Evolutionary conservation across 2,888 invertebrate species (phyloP).

Genomic region (Hypomecis atomaria): DNA sequence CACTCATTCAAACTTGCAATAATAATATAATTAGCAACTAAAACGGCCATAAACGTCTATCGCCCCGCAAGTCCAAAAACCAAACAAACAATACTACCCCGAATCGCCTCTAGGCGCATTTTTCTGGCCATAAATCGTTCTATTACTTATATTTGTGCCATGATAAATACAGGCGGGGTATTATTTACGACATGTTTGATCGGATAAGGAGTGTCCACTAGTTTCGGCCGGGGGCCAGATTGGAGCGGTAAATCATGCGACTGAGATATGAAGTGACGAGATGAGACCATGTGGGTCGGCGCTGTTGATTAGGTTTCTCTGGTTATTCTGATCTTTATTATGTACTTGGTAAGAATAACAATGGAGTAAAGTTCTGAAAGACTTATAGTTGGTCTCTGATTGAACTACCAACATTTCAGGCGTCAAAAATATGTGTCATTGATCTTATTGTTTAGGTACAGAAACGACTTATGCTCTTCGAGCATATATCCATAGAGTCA

Average conservation of each 20-base stretch:
- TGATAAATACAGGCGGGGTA: conserved; percentile 79
- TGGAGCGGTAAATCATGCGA: conserved; percentile 73
- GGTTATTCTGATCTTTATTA: not conserved
- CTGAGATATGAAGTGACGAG: conserved; percentile 53
- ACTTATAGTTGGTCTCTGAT: too few relatives aligned
- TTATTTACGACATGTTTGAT: conserved; percentile 80
- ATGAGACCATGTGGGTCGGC: conserved; percentile 54
- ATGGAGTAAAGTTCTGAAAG: too few relatives aligned
- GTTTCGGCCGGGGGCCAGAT: conserved; percentile 65
- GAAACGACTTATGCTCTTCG: too few relatives aligned
- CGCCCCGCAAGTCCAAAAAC: conserved; percentile 26
- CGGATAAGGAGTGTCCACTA: conserved; percentile 78
- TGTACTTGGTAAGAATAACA: too few relatives aligned
- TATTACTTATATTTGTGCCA: conserved; percentile 69
- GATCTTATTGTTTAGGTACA: too few relatives aligned
- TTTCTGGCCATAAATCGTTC: conserved; percentile 69
- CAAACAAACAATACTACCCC: conserved; percentile 45
- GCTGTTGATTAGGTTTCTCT: conserved; percentile 22
- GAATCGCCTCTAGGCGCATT: conserved; percentile 47
- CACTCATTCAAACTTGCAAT: too few relatives aligned
- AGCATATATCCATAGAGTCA: too few relatives aligned
- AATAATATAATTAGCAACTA: not conserved
- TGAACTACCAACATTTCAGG: too few relatives aligned
- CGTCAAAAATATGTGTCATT: too few relatives aligned
- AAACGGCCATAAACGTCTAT: not conserved